Evolutionary conservation across 2,113 vertebrate genomes (phyloP).

Genomic region (Melanotaenia duboulayi): DNA sequence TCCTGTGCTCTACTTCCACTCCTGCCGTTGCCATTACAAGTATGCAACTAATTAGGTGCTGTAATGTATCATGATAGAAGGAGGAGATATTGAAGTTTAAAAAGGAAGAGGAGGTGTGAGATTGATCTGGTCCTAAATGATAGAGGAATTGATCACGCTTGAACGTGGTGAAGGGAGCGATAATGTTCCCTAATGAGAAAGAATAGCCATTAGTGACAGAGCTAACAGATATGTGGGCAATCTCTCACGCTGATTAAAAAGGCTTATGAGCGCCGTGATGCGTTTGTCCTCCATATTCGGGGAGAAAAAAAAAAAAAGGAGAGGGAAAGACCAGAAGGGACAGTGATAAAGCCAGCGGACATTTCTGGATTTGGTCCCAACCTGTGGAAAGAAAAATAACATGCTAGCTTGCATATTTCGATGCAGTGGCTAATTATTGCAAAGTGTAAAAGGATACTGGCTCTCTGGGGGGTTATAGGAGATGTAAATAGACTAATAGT

Average conservation of each 20-base stretch:
- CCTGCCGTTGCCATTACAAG: slow-evolving; percentile 19
- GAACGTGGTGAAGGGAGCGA: slow-evolving; percentile 47
- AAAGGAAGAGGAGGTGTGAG: slow-evolving; percentile 46
- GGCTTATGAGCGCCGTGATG: slow-evolving; percentile 63
- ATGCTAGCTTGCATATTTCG: slow-evolving; percentile 1
- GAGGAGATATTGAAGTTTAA: slow-evolving; percentile 58
- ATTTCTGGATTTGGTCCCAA: slow-evolving; percentile 4
- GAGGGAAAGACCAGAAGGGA: slow-evolving; percentile 9
- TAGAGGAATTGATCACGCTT: slow-evolving; percentile 71
- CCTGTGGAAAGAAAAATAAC: slow-evolving; percentile 1
- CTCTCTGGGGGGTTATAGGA: background rate
- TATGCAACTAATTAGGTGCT: slow-evolving; percentile 64
- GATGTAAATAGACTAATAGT: background rate
- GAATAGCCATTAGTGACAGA: slow-evolving; percentile 73
- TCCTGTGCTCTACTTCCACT: slow-evolving; percentile 21
- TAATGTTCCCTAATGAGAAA: slow-evolving; percentile 72
- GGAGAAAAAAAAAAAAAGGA: slow-evolving; percentile 8
- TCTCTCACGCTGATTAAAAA: slow-evolving; percentile 77
- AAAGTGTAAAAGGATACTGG: background rate
- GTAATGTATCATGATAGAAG: slow-evolving; percentile 58
- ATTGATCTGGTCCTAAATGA: slow-evolving; percentile 73
- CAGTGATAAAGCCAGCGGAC: slow-evolving; percentile 10
- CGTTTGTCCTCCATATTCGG: slow-evolving; percentile 60
- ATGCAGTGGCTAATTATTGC: background rate
- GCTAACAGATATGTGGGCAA: slow-evolving; percentile 68